phyloP scores from a whole-genome alignment of 2,113 vertebrate genomes.

The Hymenochirus boettgeri region DNA sequence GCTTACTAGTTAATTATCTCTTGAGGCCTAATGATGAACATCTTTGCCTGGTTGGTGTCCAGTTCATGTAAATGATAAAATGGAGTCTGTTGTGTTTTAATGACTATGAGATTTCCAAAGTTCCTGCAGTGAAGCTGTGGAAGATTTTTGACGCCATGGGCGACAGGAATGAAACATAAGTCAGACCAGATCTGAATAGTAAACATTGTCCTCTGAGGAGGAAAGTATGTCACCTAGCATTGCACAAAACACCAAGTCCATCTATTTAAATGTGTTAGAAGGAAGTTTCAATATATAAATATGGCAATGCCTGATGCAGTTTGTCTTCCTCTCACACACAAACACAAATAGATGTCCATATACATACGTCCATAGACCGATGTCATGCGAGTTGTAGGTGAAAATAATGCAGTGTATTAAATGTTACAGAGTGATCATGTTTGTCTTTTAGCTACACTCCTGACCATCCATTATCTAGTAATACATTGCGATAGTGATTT shows the following conservation, averaged over 20 bases:
- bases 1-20: constrained; percentile 35
- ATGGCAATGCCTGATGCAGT: too few species aligned
- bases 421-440: too few species aligned
- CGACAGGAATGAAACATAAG: constrained; percentile 18
- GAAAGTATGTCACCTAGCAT: background rate
- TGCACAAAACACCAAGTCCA: background rate
- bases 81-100: constrained; percentile 21
- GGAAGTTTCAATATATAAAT: too few species aligned
- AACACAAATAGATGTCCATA: too few species aligned
- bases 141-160: constrained; percentile 11
- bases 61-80: constrained; percentile 30
- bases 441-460: too few species aligned
- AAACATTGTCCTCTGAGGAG: constrained; percentile 1
- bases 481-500: too few species aligned
- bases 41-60: constrained; percentile 29
- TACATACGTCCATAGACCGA: too few species aligned
- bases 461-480: too few species aligned
- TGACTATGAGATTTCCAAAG: constrained; percentile 25
- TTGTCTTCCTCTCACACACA: too few species aligned
- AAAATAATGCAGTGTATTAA: too few species aligned
- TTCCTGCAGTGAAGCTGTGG: constrained; percentile 1
- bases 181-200: constrained; percentile 1
- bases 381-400: too few species aligned
- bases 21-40: constrained; percentile 29
- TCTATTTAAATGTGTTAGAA: too few species aligned